Percentiles rank a stretch among this genome's conserved stretches.
These are phyloP conservation scores for Chelonus formosanus DNA, from an alignment of 2,888 invertebrate species.

Conservation along the genomic window DNA sequence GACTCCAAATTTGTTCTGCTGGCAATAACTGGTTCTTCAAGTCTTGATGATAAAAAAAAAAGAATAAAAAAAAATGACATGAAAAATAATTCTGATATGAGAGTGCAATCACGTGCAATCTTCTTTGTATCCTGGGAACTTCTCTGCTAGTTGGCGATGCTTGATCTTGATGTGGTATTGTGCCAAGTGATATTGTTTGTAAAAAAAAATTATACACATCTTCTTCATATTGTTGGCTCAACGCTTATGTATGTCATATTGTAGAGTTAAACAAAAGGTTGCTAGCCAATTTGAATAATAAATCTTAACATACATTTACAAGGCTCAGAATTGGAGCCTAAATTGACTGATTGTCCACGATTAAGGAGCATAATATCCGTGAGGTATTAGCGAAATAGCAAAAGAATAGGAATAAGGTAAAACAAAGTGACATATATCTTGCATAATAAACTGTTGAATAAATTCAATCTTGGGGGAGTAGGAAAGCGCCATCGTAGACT, in stretches of 20 bases:
- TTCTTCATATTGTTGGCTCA: too few species aligned
- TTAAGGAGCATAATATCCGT: constrained; percentile 14
- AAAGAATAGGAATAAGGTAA: constrained; percentile 44
- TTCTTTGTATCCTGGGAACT: too few species aligned
- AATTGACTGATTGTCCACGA: constrained; percentile 12
- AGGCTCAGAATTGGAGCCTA: constrained; percentile 58
- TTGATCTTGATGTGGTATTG: too few species aligned
- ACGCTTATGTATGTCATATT: too few species aligned
- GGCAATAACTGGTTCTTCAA: too few species aligned
- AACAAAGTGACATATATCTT: constrained; percentile 57
- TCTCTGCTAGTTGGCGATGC: too few species aligned
- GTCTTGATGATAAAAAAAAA: too few species aligned
- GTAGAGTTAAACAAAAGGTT: constrained; percentile 45
- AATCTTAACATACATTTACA: constrained; percentile 62
- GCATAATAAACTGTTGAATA: constrained; percentile 54
- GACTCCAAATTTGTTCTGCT: not conserved
- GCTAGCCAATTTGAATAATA: constrained; percentile 61
- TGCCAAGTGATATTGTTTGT: too few species aligned
- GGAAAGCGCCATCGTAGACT: constrained; percentile 51
- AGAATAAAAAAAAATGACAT: too few species aligned
- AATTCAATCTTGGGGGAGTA: constrained; percentile 51
- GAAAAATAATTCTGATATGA: too few species aligned
- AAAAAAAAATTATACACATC: too few species aligned
- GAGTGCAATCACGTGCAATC: too few species aligned
- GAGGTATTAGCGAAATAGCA: constrained; percentile 31